Conservation (phyloP, 1,140 invertebrate genomes). For the Pachypeltis micranthus region DNA sequence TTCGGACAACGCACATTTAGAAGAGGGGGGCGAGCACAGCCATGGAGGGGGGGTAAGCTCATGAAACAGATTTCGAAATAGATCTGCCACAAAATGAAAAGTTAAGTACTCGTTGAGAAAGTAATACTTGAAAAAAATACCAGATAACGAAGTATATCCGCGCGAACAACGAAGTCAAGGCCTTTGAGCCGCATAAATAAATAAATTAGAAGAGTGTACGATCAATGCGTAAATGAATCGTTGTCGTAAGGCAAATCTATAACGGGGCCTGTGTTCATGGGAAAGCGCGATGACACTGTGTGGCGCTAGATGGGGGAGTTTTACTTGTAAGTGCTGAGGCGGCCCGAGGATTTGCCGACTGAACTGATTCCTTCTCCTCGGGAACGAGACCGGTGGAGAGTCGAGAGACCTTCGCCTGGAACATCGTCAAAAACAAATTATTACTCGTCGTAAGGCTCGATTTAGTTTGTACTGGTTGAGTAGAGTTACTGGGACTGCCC, state of each 20-base stretch:
- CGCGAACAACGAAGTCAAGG: background rate
- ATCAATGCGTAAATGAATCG: background rate
- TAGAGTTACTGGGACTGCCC: background rate
- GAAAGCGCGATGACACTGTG: background rate
- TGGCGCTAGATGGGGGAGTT: background rate
- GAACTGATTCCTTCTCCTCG: slow-evolving; percentile 54
- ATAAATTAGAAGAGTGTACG: background rate
- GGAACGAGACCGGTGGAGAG: slow-evolving; percentile 48
- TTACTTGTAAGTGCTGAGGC: slow-evolving; percentile 28
- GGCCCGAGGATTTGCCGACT: slow-evolving; percentile 38
- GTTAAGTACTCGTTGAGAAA: background rate
- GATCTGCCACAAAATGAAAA: background rate
- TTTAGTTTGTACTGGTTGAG: background rate
- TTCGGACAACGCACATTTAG: background rate
- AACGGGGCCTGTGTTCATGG: background rate
- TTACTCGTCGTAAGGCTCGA: background rate
- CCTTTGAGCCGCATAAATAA: background rate
- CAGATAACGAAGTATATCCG: background rate
- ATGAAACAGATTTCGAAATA: background rate
- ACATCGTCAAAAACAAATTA: slow-evolving; percentile 5
- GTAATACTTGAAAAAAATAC: background rate
- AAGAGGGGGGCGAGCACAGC: slow-evolving; percentile 5
- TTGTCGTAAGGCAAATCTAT: background rate
- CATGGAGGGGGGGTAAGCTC: slow-evolving; percentile 2
- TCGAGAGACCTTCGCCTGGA: slow-evolving; percentile 40